Evolutionary conservation across 1,140 invertebrate species (phyloP).

Genomic region (Scaptomyza pallida): DNA sequence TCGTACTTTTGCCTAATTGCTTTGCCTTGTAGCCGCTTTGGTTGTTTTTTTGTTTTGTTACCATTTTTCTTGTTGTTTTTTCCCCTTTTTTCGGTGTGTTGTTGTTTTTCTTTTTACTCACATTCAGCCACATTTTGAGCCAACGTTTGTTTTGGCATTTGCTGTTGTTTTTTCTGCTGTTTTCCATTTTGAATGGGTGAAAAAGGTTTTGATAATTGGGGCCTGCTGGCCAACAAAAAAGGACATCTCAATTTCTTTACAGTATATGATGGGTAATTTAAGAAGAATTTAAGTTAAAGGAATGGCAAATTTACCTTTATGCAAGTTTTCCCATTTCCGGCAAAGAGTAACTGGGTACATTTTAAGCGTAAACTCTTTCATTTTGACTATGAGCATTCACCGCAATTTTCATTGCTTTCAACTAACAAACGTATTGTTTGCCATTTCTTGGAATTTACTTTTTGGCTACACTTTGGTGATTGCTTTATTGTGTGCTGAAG

Average conservation of each 20-base stretch:
- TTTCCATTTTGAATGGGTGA: neutral
- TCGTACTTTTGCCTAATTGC: constrained; percentile 30
- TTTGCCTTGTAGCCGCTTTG: constrained; percentile 18
- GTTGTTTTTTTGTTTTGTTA: constrained; percentile 3
- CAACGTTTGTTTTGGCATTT: constrained; percentile 1
- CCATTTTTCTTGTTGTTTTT: neutral
- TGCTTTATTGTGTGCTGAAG: neutral
- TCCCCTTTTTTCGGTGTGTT: too few relatives aligned
- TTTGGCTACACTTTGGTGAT: neutral
- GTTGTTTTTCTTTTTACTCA: neutral
- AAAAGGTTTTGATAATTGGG: neutral
- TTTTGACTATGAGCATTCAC: constrained; percentile 9
- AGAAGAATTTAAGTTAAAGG: neutral
- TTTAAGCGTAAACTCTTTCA: neutral
- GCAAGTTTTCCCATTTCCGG: neutral
- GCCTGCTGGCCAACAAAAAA: too few relatives aligned
- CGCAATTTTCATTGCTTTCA: constrained; percentile 28
- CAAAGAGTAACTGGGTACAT: neutral
- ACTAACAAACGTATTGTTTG: constrained; percentile 19
- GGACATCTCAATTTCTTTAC: too few relatives aligned
- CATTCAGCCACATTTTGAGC: constrained; percentile 4
- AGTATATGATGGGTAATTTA: too few relatives aligned
- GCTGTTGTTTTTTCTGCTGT: neutral
- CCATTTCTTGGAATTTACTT: neutral
- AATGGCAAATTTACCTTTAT: neutral